These are phyloP conservation scores for Drosophila elegans DNA, from an alignment of 1,140 invertebrate genomes.

Conservation along the genomic window DNA sequence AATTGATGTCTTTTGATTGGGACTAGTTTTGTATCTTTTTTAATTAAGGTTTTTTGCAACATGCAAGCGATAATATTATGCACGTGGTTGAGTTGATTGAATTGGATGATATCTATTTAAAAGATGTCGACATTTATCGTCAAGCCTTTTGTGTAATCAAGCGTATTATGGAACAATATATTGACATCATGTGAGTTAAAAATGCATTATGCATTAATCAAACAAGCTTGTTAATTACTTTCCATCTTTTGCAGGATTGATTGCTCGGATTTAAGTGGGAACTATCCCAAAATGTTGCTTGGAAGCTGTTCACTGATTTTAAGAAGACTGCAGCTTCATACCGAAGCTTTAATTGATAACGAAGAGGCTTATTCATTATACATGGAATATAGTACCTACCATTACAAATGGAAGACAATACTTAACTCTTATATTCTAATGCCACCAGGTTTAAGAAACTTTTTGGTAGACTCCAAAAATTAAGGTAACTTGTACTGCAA, in stretches of 20 bases:
- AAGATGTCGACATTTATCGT: slow-evolving; percentile 9
- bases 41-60: slow-evolving; percentile 48
- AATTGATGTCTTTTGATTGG: too few relatives aligned
- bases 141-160: slow-evolving; percentile 20
- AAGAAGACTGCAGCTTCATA: slow-evolving; percentile 18
- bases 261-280: slow-evolving; percentile 2
- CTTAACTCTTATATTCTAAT: slow-evolving; percentile 32
- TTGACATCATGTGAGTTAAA: slow-evolving; percentile 38
- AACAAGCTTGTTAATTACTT: neutral
- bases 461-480: slow-evolving; percentile 9
- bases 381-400: slow-evolving; percentile 27
- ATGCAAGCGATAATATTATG: slow-evolving; percentile 39
- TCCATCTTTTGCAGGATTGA: neutral
- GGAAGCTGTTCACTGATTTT: slow-evolving; percentile 20
- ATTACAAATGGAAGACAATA: slow-evolving; percentile 48
- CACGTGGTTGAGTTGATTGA: slow-evolving; percentile 10
- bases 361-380: slow-evolving; percentile 18
- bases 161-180: slow-evolving; percentile 40
- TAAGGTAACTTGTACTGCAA: too few relatives aligned
- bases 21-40: neutral
- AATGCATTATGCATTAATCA: neutral
- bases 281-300: slow-evolving; percentile 25
- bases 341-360: slow-evolving; percentile 16
- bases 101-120: neutral
- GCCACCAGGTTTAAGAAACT: slow-evolving; percentile 21